phyloP scores from a whole-genome alignment of 2,797 vertebrate species.

The Neosilurus hyrtlii region DNA sequence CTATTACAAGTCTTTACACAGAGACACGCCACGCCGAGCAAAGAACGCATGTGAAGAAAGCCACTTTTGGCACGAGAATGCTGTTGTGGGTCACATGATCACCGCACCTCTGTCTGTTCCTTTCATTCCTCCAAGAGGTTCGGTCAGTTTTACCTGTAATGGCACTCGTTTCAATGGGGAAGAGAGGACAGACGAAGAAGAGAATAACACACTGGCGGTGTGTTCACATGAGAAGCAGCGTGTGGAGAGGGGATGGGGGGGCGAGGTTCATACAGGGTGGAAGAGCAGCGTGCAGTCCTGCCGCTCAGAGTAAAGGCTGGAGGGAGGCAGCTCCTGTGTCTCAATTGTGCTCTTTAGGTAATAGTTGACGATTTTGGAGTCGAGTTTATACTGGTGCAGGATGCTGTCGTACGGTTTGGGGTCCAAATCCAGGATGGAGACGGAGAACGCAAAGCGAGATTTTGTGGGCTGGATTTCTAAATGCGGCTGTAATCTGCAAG shows the following conservation, averaged over 20 bases:
- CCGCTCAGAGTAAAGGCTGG: slow-evolving; percentile 75
- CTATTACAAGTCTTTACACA: not conserved
- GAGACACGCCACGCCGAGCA: not conserved
- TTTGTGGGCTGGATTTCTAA: slow-evolving; percentile 74
- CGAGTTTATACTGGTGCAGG: slow-evolving; percentile 86
- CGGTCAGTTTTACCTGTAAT: slow-evolving; percentile 52
- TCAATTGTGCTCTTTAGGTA: slow-evolving; percentile 80
- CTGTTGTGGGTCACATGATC: slow-evolving; percentile 6
- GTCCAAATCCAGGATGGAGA: slow-evolving; percentile 93
- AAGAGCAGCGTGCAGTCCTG: slow-evolving; percentile 91
- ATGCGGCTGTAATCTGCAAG: slow-evolving; percentile 73
- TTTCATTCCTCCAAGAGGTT: slow-evolving; percentile 9
- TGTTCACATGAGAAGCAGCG: slow-evolving; percentile 42
- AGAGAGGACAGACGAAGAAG: slow-evolving; percentile 4
- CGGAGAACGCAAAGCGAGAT: slow-evolving; percentile 81
- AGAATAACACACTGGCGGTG: not conserved
- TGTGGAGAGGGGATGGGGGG: not conserved
- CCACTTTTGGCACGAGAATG: slow-evolving; percentile 49
- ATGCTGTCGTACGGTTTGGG: slow-evolving; percentile 93
- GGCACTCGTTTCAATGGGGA: slow-evolving; percentile 38
- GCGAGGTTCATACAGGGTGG: slow-evolving; percentile 79
- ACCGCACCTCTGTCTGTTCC: not conserved
- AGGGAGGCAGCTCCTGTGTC: slow-evolving; percentile 70
- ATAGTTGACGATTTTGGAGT: slow-evolving; percentile 88
- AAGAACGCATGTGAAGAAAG: slow-evolving; percentile 3